Evolutionary conservation across 2,888 invertebrate species (phyloP), one percentile per base, ranked within the genome.

Genomic region (Mantis religiosa): DNA sequence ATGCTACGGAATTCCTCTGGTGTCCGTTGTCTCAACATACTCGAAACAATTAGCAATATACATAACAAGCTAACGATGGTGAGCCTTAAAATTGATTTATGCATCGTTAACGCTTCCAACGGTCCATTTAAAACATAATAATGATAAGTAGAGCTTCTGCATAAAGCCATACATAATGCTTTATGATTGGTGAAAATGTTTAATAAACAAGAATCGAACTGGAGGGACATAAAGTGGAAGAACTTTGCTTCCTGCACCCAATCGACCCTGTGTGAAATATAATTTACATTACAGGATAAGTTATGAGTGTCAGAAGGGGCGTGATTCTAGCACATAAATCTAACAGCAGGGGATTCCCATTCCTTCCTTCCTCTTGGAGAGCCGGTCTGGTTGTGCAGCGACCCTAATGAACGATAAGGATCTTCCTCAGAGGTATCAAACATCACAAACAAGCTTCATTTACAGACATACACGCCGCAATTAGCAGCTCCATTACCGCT

Each of bases 261-360:
- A 89, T 89, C 89, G 87, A 89, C 81, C 83, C 14, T 47, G 84
- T 83, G 83, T 90, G 89, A 90, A 90, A 89, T 88, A 90, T 90
- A 89, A 90, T 89, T 90, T 90, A 90, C 90, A 90, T 90, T 90
- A 90, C 82, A 82, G 82, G 25, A 98, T 95, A 96, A 93, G 91
- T 91, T 85, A 90, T 90, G 90, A 89, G 89, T 90, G 89, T 90
- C 90, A 89, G 41, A 86, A 82, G 90, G 54, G 89, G 89, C 88
- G 88, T 87, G 90, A 87, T 83, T 89, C 87, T 84, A 71, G 85
- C 88, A 83, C 41, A 90, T 90, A 89, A 89, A 90, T 90, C 90
- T 90, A 90, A 87, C 90, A 84, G 89, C 89, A 88, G 90, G 90
- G 88, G 89, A 88, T 82, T 82, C 28, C 87, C 85, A 12, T 41